Conservation (phyloP, 2,888 invertebrate genomes). For the Tetheella fluctuosa region DNA sequence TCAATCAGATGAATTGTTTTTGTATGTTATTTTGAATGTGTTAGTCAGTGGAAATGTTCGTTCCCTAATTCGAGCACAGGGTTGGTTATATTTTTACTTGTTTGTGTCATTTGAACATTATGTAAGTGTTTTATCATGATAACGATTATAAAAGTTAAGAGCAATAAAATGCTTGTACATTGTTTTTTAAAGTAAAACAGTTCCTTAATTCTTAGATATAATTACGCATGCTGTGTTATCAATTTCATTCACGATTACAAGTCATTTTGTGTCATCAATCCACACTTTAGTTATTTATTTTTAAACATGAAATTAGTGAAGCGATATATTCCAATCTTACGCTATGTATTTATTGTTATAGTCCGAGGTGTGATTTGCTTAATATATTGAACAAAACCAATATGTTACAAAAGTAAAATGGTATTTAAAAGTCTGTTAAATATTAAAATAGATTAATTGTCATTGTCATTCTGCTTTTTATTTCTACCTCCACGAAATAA, state of each 20-base stretch:
- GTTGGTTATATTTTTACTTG: conserved; percentile 37
- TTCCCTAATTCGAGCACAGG: conserved; percentile 36
- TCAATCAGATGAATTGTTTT: conserved; percentile 26
- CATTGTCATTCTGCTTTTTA: conserved; percentile 57
- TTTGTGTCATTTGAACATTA: conserved; percentile 26
- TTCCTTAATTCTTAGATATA: conserved; percentile 58
- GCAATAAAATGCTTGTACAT: conserved; percentile 19
- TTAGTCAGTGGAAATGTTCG: conserved; percentile 28
- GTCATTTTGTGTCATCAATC: conserved; percentile 72
- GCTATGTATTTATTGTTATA: conserved; percentile 76
- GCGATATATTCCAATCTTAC: conserved; percentile 71
- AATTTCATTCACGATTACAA: conserved; percentile 53
- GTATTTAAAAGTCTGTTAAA: conserved; percentile 82
- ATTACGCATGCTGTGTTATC: conserved; percentile 59
- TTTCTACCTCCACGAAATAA: background rate
- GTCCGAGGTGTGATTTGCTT: conserved; percentile 65
- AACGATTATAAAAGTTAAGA: conserved; percentile 18
- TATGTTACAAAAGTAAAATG: conserved; percentile 73
- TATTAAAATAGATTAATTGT: conserved; percentile 70
- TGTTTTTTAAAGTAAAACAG: conserved; percentile 42
- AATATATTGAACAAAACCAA: conserved; percentile 63
- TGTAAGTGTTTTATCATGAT: conserved; percentile 12
- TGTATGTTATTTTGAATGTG: conserved; percentile 28
- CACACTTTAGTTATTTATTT: conserved; percentile 56
- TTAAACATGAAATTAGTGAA: conserved; percentile 56